Evolutionary conservation across 1,140 invertebrate genomes (phyloP).

Genomic region (Plodia interpunctella): DNA sequence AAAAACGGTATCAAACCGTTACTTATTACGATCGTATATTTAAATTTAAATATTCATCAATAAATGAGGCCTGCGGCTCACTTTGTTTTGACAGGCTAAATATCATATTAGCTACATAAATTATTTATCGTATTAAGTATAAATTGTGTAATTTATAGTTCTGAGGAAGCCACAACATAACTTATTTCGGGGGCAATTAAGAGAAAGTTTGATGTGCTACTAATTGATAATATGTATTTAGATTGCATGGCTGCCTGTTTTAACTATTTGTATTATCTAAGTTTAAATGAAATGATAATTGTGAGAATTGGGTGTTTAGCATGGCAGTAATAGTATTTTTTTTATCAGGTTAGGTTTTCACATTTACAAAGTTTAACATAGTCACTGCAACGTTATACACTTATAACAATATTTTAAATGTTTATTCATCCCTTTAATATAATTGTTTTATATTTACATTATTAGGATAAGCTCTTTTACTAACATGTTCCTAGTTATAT

Average conservation of each 20-base stretch:
- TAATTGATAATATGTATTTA: background rate
- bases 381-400: too few species aligned
- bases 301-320: too few species aligned
- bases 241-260: background rate
- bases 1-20: background rate
- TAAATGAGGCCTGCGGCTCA: background rate
- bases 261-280: background rate
- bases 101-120: background rate
- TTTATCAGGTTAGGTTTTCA: too few species aligned
- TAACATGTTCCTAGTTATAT: too few species aligned
- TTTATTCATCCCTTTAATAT: too few species aligned
- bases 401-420: too few species aligned
- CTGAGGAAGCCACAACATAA: background rate
- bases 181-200: background rate
- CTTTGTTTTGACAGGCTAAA: background rate
- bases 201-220: background rate
- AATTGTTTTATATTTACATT: too few species aligned
- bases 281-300: too few species aligned
- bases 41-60: background rate
- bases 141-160: constrained; percentile 5
- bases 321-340: too few species aligned
- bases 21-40: background rate
- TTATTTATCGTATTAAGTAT: background rate
- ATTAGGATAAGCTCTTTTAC: too few species aligned
- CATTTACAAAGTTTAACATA: too few species aligned